Percentiles rank a stretch among this genome's conserved stretches.
Conservation (phyloP, 2,797 vertebrate species). For the Hoplostethus atlanticus region DNA sequence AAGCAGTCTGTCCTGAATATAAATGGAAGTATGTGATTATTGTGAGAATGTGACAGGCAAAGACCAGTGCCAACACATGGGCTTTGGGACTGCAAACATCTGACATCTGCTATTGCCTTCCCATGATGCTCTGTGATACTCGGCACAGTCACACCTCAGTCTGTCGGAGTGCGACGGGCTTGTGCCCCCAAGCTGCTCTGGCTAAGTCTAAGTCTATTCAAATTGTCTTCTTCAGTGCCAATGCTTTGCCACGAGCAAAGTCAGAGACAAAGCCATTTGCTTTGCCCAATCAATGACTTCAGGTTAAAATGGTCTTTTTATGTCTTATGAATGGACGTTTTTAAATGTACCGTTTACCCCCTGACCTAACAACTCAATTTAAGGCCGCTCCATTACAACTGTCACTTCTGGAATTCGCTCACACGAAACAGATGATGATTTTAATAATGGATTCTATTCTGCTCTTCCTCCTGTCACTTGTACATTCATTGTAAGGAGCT, state of each 20-base stretch:
- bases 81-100: conserved; percentile 25
- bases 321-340: conserved; percentile 20
- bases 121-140: conserved; percentile 14
- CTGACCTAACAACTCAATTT: background rate
- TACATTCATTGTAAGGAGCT: conserved; percentile 20
- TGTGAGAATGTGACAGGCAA: conserved; percentile 13
- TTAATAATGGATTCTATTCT: conserved; percentile 24
- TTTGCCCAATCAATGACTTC: conserved; percentile 24
- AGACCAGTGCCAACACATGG: conserved; percentile 3
- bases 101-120: conserved; percentile 31
- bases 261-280: conserved; percentile 21
- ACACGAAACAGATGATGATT: conserved; percentile 23
- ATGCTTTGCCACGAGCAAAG: conserved; percentile 18
- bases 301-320: conserved; percentile 27
- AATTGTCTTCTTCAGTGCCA: conserved; percentile 18
- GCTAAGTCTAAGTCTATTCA: conserved; percentile 17
- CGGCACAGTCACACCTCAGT: conserved; percentile 23
- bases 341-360: conserved; percentile 4
- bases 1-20: conserved; percentile 7
- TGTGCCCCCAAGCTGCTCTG: conserved; percentile 23
- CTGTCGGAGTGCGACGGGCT: conserved; percentile 17
- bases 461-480: conserved; percentile 17
- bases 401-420: conserved; percentile 13
- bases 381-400: conserved; percentile 5
- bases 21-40: background rate